These are phyloP conservation scores for Psilanteris sp. DNA, from an alignment of 1,140 invertebrate genomes.

Conservation along the genomic window DNA sequence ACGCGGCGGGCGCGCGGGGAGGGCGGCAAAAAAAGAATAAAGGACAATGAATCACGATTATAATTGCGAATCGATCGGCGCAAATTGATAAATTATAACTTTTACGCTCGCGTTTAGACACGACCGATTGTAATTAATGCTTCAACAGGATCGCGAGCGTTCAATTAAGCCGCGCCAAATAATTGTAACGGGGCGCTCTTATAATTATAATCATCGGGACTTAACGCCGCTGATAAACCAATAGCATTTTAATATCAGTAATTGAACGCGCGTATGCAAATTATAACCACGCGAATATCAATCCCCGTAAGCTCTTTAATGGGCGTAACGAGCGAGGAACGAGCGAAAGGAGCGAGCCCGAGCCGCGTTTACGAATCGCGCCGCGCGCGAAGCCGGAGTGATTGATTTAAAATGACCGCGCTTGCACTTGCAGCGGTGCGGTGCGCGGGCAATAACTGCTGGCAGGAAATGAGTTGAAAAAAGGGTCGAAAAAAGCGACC, in stretches of 20 bases:
- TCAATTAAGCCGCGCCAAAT: slow-evolving; percentile 18
- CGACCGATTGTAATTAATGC: slow-evolving; percentile 26
- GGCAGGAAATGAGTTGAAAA: slow-evolving; percentile 47
- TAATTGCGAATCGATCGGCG: slow-evolving; percentile 33
- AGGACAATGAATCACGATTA: slow-evolving; percentile 34
- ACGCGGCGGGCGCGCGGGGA: too few relatives aligned
- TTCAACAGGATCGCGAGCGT: neutral
- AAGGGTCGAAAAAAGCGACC: slow-evolving; percentile 17
- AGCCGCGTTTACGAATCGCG: slow-evolving; percentile 28
- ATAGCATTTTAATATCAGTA: slow-evolving; percentile 21
- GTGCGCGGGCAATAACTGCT: slow-evolving; percentile 35
- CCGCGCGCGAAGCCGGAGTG: slow-evolving; percentile 25
- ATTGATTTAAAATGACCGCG: slow-evolving; percentile 68
- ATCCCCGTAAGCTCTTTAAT: slow-evolving; percentile 36
- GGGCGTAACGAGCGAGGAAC: slow-evolving; percentile 37
- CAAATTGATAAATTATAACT: slow-evolving; percentile 30
- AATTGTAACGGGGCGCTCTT: slow-evolving; percentile 27
- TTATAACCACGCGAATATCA: slow-evolving; percentile 26
- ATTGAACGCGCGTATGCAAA: slow-evolving; percentile 18
- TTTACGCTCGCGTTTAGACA: slow-evolving; percentile 10
- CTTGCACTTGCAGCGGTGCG: slow-evolving; percentile 21
- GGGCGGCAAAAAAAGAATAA: neutral
- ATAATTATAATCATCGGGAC: slow-evolving; percentile 33
- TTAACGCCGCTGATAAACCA: slow-evolving; percentile 24
- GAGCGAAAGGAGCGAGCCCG: slow-evolving; percentile 10